phyloP scores from a whole-genome alignment of 2,113 vertebrate genomes.

The Solenodon paradoxus region DNA sequence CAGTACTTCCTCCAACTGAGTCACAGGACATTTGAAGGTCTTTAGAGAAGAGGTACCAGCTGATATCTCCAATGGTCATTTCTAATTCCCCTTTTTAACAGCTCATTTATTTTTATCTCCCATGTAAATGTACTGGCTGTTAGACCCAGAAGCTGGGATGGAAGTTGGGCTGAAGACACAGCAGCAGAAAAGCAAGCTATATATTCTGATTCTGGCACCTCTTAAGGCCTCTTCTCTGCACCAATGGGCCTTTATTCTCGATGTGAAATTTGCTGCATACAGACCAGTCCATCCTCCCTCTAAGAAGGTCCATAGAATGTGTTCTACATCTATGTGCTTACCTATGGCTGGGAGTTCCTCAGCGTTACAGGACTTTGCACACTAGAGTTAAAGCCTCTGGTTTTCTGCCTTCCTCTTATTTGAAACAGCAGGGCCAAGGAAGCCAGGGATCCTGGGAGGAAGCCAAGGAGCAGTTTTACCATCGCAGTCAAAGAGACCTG shows the following conservation, averaged over 20 bases:
- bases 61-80: not conserved
- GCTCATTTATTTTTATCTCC: not conserved
- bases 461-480: not conserved
- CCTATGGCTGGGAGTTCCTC: not conserved
- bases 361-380: not conserved
- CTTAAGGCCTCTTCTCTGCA: not conserved
- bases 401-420: not conserved
- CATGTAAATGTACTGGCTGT: not conserved
- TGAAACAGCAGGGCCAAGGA: not conserved
- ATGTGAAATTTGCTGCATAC: not conserved
- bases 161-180: not conserved
- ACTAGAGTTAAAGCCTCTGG: not conserved
- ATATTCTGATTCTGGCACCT: not conserved
- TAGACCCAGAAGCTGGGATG: not conserved
- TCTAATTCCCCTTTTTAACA: not conserved
- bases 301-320: not conserved
- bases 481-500: not conserved
- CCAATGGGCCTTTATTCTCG: not conserved
- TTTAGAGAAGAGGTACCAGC: not conserved
- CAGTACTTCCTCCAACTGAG: not conserved
- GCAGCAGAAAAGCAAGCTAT: not conserved
- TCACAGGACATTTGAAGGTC: not conserved
- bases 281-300: not conserved
- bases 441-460: not conserved
- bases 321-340: not conserved